These are phyloP conservation scores for Haliclona indistincta DNA, from an alignment of 37 sponge, comb jelly and placozoan species.

Conservation along the genomic window DNA sequence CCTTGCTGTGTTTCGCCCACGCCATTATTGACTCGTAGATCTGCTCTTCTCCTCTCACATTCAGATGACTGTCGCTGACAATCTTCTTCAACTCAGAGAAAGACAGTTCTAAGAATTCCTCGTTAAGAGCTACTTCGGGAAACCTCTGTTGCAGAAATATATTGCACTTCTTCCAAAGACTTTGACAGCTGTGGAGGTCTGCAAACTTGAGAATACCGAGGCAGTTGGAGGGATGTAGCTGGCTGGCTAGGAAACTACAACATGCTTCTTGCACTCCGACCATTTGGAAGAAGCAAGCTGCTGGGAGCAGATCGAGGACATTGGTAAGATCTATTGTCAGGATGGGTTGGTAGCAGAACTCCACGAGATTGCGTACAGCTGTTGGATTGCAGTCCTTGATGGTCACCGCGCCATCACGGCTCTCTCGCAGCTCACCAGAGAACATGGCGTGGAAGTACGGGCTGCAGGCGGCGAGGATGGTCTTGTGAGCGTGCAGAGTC, in stretches of 20 bases:
- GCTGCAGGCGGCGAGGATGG: constrained; percentile 25
- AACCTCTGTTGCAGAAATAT: constrained; percentile 74
- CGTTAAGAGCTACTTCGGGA: constrained; percentile 73
- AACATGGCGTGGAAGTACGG: constrained; percentile 36
- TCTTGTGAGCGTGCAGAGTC: constrained; percentile 24
- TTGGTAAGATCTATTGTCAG: constrained; percentile 41
- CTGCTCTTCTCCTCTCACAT: constrained; percentile 77
- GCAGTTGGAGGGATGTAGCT: constrained; percentile 72
- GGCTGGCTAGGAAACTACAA: constrained; percentile 55
- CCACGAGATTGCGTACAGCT: constrained; percentile 42
- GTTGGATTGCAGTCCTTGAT: constrained; percentile 42
- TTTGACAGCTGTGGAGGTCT: constrained; percentile 33
- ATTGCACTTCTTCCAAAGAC: constrained; percentile 49
- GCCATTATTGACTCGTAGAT: constrained; percentile 75
- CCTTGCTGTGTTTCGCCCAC: constrained; percentile 65
- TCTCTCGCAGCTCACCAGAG: constrained; percentile 41
- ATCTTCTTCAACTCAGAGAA: constrained; percentile 42
- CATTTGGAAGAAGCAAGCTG: constrained; percentile 60
- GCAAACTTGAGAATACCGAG: constrained; percentile 68
- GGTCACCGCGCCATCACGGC: constrained; percentile 36
- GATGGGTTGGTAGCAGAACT: constrained; percentile 51
- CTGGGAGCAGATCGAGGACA: constrained; percentile 50
- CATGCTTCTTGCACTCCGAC: constrained; percentile 60
- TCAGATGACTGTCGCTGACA: constrained; percentile 63
- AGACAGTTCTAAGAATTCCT: constrained; percentile 57